phyloP scores from a whole-genome alignment of 1,140 invertebrate genomes.

The Chionoecetes opilio region DNA sequence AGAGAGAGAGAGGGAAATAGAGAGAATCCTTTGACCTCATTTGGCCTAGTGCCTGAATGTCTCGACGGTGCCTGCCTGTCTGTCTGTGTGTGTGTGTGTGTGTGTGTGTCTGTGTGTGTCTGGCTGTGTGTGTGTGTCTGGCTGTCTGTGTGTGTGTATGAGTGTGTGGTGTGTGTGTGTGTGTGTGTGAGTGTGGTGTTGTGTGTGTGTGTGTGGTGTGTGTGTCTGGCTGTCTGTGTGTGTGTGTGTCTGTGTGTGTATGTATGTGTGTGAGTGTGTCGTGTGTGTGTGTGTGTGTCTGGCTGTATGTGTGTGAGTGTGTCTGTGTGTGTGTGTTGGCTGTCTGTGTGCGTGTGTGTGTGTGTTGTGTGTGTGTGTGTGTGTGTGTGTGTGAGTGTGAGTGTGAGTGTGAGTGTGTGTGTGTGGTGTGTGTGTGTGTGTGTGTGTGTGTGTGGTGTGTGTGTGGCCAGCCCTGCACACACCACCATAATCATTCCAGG shows the following conservation, averaged over 20 bases:
- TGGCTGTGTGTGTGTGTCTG: not conserved
- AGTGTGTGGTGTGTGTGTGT: not conserved
- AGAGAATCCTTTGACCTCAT: not conserved
- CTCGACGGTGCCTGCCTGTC: not conserved
- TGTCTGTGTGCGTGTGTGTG: not conserved
- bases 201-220: not conserved
- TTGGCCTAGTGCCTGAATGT: not conserved
- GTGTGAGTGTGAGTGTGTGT: not conserved
- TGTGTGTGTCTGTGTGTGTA: conserved; percentile 29
- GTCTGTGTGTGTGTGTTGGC: not conserved
- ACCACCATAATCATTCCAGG: not conserved
- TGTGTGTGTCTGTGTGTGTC: not conserved
- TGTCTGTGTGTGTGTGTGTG: not conserved
- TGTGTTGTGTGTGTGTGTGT: not conserved
- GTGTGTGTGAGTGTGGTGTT: not conserved
- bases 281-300: not conserved
- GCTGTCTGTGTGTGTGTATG: not conserved
- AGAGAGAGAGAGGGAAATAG: not conserved
- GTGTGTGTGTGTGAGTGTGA: not conserved
- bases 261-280: conserved; percentile 23
- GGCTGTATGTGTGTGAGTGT: not conserved
- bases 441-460: conserved; percentile 15
- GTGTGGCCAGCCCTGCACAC: not conserved
- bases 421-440: conserved; percentile 1
- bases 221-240: not conserved